These are phyloP conservation scores for Poecilia gillii DNA, from an alignment of 2,797 vertebrate genomes.

Conservation along the genomic window DNA sequence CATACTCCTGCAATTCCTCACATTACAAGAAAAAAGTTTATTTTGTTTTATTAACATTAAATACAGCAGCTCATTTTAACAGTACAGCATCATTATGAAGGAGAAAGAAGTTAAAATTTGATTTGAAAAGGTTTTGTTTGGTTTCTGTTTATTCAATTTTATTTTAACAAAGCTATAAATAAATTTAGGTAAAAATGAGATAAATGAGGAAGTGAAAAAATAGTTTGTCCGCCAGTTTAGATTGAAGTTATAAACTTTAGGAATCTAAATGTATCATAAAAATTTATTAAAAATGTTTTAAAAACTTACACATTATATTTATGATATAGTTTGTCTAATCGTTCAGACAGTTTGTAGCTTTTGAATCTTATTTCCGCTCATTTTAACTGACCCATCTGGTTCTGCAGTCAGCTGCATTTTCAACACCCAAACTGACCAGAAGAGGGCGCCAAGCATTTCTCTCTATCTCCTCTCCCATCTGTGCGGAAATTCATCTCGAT, in stretches of 20 bases:
- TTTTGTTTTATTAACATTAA: not conserved
- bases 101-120: not conserved
- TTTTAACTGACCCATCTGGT: not conserved
- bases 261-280: not conserved
- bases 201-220: not conserved
- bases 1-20: not conserved
- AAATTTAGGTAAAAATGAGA: not conserved
- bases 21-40: not conserved
- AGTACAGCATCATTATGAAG: not conserved
- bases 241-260: not conserved
- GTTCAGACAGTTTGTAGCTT: not conserved
- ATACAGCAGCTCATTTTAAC: not conserved
- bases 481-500: slow-evolving; percentile 4
- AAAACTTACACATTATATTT: too few relatives aligned
- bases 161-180: not conserved
- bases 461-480: not conserved
- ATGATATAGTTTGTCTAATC: not conserved
- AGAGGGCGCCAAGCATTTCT: slow-evolving; percentile 34
- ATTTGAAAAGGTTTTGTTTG: not conserved
- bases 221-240: not conserved
- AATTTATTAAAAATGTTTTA: too few relatives aligned
- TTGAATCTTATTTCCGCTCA: not conserved
- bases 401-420: not conserved
- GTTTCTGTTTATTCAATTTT: not conserved
- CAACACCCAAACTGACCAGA: slow-evolving; percentile 2